phyloP scores from a whole-genome alignment of 2,888 invertebrate species.

The Drosophila fulvimacula region DNA sequence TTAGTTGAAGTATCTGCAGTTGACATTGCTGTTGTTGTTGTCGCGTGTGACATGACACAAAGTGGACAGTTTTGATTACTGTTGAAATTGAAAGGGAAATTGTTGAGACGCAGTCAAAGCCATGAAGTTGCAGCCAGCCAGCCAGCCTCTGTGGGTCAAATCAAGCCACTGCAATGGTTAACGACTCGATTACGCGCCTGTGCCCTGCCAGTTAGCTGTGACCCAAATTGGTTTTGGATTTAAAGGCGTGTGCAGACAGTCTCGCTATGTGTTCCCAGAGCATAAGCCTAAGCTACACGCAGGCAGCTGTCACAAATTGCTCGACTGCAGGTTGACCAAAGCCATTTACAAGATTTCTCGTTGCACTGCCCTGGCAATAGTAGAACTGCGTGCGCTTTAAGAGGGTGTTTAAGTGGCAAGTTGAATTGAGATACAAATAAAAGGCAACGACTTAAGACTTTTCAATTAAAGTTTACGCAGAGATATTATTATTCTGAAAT shows the following conservation, averaged over 20 bases:
- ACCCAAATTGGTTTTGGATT: conserved; percentile 62
- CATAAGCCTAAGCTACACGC: conserved; percentile 50
- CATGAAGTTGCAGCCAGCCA: conserved; percentile 27
- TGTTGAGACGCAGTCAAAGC: conserved; percentile 65
- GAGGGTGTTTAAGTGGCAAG: neutral
- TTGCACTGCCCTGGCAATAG: conserved; percentile 30
- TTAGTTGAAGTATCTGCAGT: conserved; percentile 59
- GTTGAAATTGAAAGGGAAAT: conserved; percentile 78
- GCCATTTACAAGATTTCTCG: conserved; percentile 40
- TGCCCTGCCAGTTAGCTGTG: conserved; percentile 42
- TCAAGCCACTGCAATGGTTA: conserved; percentile 38
- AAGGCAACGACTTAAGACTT: rapidly evolving
- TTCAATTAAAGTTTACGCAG: neutral
- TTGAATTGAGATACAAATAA: neutral
- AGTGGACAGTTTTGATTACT: conserved; percentile 78
- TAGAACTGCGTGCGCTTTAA: conserved; percentile 7
- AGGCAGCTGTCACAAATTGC: conserved; percentile 52
- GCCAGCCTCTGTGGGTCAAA: conserved; percentile 60
- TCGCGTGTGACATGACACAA: conserved; percentile 78
- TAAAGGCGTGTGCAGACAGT: conserved; percentile 48
- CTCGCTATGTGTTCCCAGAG: neutral
- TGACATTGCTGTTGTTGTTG: conserved; percentile 59
- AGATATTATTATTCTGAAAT: too few relatives aligned
- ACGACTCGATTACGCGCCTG: conserved; percentile 38
- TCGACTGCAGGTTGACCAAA: conserved; percentile 48